Evolutionary conservation across 2,888 invertebrate genomes (phyloP), one percentile per base, ranked within the genome.

Genomic region (Serrognathus titanus): DNA sequence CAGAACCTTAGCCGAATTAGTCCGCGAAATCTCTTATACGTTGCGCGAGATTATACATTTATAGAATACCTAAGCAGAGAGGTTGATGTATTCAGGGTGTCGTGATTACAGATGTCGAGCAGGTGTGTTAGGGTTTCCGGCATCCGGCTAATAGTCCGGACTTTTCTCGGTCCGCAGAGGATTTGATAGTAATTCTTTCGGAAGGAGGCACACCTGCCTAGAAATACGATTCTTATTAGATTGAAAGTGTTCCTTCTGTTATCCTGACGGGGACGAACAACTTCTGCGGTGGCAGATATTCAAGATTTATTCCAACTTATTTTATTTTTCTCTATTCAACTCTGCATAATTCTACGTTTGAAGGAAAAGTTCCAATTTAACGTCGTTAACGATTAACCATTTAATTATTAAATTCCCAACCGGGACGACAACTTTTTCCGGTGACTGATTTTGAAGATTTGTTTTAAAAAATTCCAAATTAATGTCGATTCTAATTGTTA

Each of bases 101-200:
- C 20, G 59, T 59, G 63, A 63, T 63, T 63, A 61, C 63, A 61
- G 61, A 61, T 61, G 60, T 57, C 61, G 59, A 55, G 59, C 62
- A 62, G 62, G 60, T 57, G 57, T 51, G 57, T 57, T 55, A 53
- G 58, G 59, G 59, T 62, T 60, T 60, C 58, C 62, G 59, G 59
- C 59, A 58, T 59, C 58, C 61, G 59, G 55, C 61, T 63, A 63
- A 63, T 61, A 63, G 63, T 63, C 58, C 63, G 61, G 63, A 61
- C 57, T 63, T 63, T 60, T 62, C 60, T 57, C 54, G 57, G 58
- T 53, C 59, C 53, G 59, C 60, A 57, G 58, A 57, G 58, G 61
- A 63, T 63, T 63, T 63, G 61, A 61, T 61, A 54, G 61, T 61
- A 63, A 63, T 63, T 63, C 61, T 58, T 62, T 63, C 62, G 57